Base-by-base conservation (phyloP, 2,888 invertebrate species). In the Podotricha telesiphe region DNA sequence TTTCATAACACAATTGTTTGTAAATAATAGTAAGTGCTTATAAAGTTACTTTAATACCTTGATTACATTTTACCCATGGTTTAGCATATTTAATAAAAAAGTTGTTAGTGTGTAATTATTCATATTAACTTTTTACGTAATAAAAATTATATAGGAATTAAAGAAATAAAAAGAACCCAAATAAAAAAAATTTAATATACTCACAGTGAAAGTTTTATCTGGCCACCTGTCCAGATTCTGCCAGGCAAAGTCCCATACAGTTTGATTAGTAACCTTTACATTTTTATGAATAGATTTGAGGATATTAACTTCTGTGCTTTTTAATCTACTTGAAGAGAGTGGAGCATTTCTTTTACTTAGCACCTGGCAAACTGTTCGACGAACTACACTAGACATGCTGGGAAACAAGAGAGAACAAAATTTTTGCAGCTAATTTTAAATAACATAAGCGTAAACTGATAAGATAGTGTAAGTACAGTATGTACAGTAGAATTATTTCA, bases 191-290 rank as follows among this genome's bases (percentile, higher is more conserved):
- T 28, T 28, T 28, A 13, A 55, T 51, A 59, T 73, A 94, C 95
- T 94, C 84, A 96, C 96, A 81, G 94, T 81, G 51, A 95, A 95
- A 40, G 94, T 94, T 78, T 94, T 94, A 73, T 95, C 94, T n/a
- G 94, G 93, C 95, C 95, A 96, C 78, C 93, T 94, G 59, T 95
- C 94, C 71, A 95, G 83, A 76, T 95, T 92, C 69, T 89, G 87
- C 95, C 95, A 96, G 10, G 96, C 86, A 79, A 92, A 94, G 76
- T 96, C 94, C 76, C 94, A 93, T 20, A 95, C 77, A 2, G 94
- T 91, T 19, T 92, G 80, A 74, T 94, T 93, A 0, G 91, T 89
- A 22, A 85, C 77, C 0, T 86, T 82, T 47, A 94, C 78, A 51
- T 94, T 86, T 34, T 91, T 91, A 75, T 83, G 94, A 3, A 91